phyloP scores from a whole-genome alignment of 2,113 vertebrate genomes.

The Pterophyllum scalare region DNA sequence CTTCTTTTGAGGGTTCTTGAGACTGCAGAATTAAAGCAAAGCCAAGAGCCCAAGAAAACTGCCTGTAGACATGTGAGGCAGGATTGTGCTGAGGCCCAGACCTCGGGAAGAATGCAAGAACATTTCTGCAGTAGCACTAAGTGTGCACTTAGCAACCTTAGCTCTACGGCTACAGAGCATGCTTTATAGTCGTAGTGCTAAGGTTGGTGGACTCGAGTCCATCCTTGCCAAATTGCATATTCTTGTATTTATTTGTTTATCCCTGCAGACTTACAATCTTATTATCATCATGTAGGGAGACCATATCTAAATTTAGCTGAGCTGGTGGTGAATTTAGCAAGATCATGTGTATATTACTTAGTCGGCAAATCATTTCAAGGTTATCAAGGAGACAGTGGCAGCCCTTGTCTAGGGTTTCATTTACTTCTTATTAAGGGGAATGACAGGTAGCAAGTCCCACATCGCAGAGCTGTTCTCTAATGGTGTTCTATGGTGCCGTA shows the following conservation, averaged over 20 bases:
- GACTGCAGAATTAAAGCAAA: not conserved
- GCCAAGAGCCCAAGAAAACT: not conserved
- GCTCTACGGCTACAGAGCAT: not conserved
- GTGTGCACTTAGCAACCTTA: not conserved
- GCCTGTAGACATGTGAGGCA: not conserved
- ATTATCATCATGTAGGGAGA: not conserved
- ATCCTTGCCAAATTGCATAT: not conserved
- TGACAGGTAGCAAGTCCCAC: constrained; percentile 52
- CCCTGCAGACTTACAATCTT: not conserved
- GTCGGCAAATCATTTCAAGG: constrained; percentile 50
- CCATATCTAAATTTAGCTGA: not conserved
- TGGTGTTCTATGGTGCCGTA: constrained; percentile 16
- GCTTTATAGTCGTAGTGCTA: too few relatives aligned
- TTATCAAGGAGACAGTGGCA: constrained; percentile 55
- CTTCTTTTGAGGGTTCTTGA: not conserved
- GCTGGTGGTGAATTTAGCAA: not conserved
- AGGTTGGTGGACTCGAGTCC: too few relatives aligned
- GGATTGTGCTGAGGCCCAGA: not conserved
- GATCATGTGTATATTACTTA: constrained; percentile 21
- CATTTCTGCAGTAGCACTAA: not conserved
- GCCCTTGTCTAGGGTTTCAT: constrained; percentile 57
- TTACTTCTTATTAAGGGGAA: constrained; percentile 58
- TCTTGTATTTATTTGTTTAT: not conserved
- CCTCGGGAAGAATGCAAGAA: not conserved
- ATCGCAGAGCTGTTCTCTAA: constrained; percentile 17